Evolutionary conservation across 1,140 invertebrate genomes (phyloP), one percentile per base, ranked within the genome.

Genomic region (Drosophila kanapiae): DNA sequence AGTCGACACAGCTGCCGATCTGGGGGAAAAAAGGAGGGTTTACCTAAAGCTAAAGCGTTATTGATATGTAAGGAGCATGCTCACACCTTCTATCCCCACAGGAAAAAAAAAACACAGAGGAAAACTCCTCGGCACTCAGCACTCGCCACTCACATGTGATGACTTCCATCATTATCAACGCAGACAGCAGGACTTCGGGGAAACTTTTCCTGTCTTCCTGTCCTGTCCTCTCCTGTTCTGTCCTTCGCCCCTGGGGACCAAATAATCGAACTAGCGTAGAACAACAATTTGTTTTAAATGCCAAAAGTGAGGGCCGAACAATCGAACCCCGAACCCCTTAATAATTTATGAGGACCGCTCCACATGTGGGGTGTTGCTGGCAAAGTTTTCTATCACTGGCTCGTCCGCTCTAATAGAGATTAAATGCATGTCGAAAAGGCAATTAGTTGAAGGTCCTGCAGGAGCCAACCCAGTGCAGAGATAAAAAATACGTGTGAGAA

Each of bases 381-480:
- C 38, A 80, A 82, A 87, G 48, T 87, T 87, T 88, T 80, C 82
- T 79, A 82, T 86, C 82, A 86, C 75, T 56, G 18, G 53, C 53
- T 56, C 53, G 53, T 81, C 68, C 68, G 48, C 54, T 87, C 91
- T 92, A 92, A 91, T 92, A 92, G 83, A 91, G 91, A 92, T 92
- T 92, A 92, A 92, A 92, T 92, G 91, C 78, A 92, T 92, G 91
- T 92, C 91, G 91, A 92, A 84, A 91, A 92, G 91, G 85, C 91
- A 92, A 92, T 92, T 92, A 92, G 91, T 91, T 74, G 68, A 54
- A 43, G 68, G 37, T 91, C 86, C 64, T 78, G 68, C 60, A 64
- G 45, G 71, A 31, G n/a, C 14, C 68, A 58, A 67, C 57, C 53
- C 54, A 37, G 33, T 42, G 27, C 38, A 51, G 31, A 42, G 27